Conservation (phyloP, 1,140 invertebrate species). For the Heliconius nattereri region DNA sequence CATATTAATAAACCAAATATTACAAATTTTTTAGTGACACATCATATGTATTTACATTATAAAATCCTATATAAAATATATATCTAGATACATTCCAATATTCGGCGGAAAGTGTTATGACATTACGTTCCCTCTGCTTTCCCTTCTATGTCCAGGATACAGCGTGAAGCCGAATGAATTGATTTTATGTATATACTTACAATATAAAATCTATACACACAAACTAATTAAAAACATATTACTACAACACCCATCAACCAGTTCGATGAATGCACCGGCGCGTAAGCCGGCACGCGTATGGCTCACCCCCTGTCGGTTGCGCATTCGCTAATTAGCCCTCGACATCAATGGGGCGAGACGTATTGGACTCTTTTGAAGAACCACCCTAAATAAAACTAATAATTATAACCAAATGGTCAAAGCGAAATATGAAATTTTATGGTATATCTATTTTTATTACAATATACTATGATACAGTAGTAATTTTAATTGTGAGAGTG, state of each 20-base stretch:
- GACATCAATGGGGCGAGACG: slow-evolving; percentile 56
- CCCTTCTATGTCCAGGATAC: too few relatives aligned
- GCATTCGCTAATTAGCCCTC: slow-evolving; percentile 57
- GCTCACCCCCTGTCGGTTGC: slow-evolving; percentile 26
- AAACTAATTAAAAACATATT: background rate
- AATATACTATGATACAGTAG: background rate
- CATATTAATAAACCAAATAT: too few relatives aligned
- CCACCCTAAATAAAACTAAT: slow-evolving; percentile 3
- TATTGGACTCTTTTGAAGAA: slow-evolving; percentile 44
- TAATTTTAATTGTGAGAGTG: too few relatives aligned
- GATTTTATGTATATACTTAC: too few relatives aligned
- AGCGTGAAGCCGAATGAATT: too few relatives aligned
- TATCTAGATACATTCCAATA: too few relatives aligned
- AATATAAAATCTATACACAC: background rate
- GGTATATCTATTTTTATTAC: too few relatives aligned
- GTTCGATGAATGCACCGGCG: slow-evolving; percentile 14
- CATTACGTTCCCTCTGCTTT: too few relatives aligned
- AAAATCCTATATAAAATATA: too few relatives aligned
- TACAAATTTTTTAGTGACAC: too few relatives aligned
- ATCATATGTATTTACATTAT: too few relatives aligned
- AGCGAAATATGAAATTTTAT: background rate
- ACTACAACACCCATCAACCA: background rate
- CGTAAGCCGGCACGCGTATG: slow-evolving; percentile 20
- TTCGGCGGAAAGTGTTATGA: too few relatives aligned
- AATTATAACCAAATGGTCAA: background rate